These are phyloP conservation scores for Mizuhopecten yessoensis DNA, from an alignment of 1,140 invertebrate genomes.

Conservation along the genomic window DNA sequence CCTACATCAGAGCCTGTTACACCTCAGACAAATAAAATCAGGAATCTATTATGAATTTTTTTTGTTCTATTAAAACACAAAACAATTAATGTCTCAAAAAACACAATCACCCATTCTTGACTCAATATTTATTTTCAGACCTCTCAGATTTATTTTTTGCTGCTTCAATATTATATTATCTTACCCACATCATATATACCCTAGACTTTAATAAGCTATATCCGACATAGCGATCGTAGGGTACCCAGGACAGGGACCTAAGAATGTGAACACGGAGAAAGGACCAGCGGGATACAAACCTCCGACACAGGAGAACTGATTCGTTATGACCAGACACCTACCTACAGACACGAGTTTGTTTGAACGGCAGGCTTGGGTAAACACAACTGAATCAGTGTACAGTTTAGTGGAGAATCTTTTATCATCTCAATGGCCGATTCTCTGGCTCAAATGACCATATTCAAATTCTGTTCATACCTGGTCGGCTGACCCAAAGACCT, in stretches of 20 bases:
- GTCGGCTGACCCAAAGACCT: constrained; percentile 14
- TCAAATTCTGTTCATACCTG: constrained; percentile 34
- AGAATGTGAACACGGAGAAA: constrained; percentile 1
- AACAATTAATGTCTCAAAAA: background rate
- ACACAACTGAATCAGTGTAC: constrained; percentile 32
- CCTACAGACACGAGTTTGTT: constrained; percentile 37
- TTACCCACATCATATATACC: background rate
- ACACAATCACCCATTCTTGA: background rate
- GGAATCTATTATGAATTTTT: background rate
- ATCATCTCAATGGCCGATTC: constrained; percentile 8
- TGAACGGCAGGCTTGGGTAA: constrained; percentile 23
- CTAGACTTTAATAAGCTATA: background rate
- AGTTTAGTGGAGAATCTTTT: constrained; percentile 4
- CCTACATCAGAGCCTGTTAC: too few species aligned
- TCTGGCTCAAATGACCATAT: constrained; percentile 13
- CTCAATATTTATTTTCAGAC: background rate
- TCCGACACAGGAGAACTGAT: background rate
- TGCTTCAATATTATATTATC: background rate
- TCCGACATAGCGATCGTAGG: background rate
- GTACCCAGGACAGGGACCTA: background rate
- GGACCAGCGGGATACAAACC: background rate
- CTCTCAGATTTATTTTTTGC: background rate
- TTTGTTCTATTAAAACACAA: background rate
- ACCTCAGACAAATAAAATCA: too few species aligned
- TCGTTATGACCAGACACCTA: constrained; percentile 22